These are phyloP conservation scores for Callaeas wilsoni DNA, from an alignment of 2,113 vertebrate species.

Conservation along the genomic window DNA sequence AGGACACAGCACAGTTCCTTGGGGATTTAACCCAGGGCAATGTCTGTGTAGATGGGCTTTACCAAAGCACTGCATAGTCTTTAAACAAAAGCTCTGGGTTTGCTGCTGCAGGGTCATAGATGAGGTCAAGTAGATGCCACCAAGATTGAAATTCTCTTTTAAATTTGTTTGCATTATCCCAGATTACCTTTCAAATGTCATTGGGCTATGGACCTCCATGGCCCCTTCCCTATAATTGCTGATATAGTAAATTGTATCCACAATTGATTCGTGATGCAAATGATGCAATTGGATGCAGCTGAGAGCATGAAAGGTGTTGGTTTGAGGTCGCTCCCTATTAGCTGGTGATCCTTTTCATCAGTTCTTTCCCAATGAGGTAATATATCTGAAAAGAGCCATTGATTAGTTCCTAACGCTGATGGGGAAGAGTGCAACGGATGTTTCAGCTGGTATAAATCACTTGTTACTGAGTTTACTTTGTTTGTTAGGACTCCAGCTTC, in stretches of 20 bases:
- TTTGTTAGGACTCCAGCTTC: background rate
- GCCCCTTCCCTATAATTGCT: background rate
- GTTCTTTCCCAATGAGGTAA: background rate
- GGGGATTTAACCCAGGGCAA: background rate
- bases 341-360: background rate
- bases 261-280: background rate
- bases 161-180: background rate
- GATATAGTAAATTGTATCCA: background rate
- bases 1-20: background rate
- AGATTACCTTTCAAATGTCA: background rate
- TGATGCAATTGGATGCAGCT: background rate
- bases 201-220: background rate
- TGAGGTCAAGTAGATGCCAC: background rate
- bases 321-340: background rate
- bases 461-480: background rate
- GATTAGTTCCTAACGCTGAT: background rate
- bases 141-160: background rate
- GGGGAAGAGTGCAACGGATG: background rate
- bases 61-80: fast-evolving
- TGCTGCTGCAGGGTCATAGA: background rate
- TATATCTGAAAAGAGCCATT: background rate
- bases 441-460: background rate
- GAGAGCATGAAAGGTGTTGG: background rate
- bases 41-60: background rate
- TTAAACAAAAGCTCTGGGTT: background rate